Percentiles rank a stretch among this genome's conserved stretches.
These are phyloP conservation scores for Epsilonema sp. DNA, from an alignment of 2,888 invertebrate species.

Conservation along the genomic window DNA sequence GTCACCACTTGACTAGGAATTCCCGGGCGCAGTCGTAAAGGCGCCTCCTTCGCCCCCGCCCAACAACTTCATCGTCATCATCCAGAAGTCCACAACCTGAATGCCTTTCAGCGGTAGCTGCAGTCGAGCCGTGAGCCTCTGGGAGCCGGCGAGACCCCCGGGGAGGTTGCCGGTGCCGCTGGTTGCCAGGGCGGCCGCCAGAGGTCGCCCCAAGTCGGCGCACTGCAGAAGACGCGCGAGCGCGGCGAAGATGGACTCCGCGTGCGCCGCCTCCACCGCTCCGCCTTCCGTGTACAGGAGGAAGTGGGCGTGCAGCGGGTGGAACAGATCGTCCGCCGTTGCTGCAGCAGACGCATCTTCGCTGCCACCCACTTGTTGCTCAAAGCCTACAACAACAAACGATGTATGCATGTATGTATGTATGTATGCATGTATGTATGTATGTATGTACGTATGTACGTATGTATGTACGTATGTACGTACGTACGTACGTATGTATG, in stretches of 20 bases:
- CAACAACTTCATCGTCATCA: no score
- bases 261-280: constrained; percentile 13
- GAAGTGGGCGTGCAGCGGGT: constrained; percentile 61
- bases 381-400: background rate
- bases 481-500: constrained; percentile 1
- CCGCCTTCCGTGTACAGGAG: constrained; percentile 45
- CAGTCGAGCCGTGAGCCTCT: no score
- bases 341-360: no score
- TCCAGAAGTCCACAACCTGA: no score
- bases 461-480: constrained; percentile 1
- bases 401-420: constrained; percentile 1
- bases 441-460: constrained; percentile 1
- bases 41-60: no score
- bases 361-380: no score
- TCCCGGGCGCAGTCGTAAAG: no score
- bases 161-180: background rate
- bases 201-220: background rate
- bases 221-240: background rate
- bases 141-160: no score
- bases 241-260: background rate
- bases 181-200: background rate
- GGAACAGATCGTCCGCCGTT: constrained; percentile 41
- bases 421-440: constrained; percentile 1
- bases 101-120: no score
- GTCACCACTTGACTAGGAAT: no score